These are phyloP conservation scores for Erebia aethiops DNA, from an alignment of 2,888 invertebrate species.

Conservation along the genomic window DNA sequence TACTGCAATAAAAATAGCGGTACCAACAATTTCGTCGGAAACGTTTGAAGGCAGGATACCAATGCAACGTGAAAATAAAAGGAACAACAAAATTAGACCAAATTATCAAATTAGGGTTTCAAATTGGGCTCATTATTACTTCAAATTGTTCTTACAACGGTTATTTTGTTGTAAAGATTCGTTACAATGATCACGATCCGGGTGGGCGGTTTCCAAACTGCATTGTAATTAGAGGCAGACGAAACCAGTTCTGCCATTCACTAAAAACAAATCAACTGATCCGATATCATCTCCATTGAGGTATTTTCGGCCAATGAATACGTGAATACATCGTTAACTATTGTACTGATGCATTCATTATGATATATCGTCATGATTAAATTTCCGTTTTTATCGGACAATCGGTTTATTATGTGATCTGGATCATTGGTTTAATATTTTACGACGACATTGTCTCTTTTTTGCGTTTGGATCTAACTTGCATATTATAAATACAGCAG, in stretches of 20 bases:
- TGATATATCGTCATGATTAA: constrained; percentile 48
- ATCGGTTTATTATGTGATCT: constrained; percentile 45
- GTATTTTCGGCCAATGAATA: constrained; percentile 44
- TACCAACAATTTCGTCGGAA: constrained; percentile 16
- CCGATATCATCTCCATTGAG: constrained; percentile 39
- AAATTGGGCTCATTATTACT: constrained; percentile 50
- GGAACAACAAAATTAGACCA: constrained; percentile 46
- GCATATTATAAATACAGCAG: background rate
- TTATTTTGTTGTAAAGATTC: constrained; percentile 43
- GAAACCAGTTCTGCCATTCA: constrained; percentile 40
- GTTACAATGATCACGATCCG: constrained; percentile 32
- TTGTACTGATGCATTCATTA: constrained; percentile 46
- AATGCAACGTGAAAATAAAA: constrained; percentile 33
- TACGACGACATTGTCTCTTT: constrained; percentile 43
- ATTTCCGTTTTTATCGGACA: constrained; percentile 49
- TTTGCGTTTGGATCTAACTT: constrained; percentile 13
- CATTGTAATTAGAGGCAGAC: constrained; percentile 49
- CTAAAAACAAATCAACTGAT: constrained; percentile 41
- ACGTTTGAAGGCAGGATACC: constrained; percentile 24
- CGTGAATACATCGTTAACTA: constrained; percentile 38
- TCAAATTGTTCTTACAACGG: constrained; percentile 44
- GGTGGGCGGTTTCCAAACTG: constrained; percentile 38
- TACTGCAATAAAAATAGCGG: background rate
- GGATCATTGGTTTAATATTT: constrained; percentile 48
- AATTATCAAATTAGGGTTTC: constrained; percentile 53